Evolutionary conservation across 1,140 invertebrate genomes (phyloP).

Genomic region (Phymorhynchus buccinoides): DNA sequence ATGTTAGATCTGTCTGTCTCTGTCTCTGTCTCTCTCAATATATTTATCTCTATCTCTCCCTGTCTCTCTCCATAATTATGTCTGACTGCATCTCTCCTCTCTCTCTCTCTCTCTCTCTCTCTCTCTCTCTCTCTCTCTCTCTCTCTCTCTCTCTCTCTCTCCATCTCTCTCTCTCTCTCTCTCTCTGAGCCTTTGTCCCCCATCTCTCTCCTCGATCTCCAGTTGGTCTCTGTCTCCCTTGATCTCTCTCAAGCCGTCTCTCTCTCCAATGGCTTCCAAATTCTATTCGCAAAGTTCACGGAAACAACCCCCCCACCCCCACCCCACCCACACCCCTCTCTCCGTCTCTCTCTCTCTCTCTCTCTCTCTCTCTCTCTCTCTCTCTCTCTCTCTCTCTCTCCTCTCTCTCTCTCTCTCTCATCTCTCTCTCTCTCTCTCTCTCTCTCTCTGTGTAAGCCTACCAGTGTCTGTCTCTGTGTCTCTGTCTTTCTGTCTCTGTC

Average conservation of each 20-base stretch:
- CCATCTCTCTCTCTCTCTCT: not conserved
- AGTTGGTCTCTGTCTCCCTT: not conserved
- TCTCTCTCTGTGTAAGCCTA: not conserved
- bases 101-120: not conserved
- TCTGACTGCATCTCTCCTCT: not conserved
- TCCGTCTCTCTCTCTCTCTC: constrained; percentile 10
- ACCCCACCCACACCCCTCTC: not conserved
- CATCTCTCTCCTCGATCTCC: no score
- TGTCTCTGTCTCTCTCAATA: not conserved
- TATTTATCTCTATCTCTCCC: not conserved
- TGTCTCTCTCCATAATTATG: not conserved
- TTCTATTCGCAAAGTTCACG: no score
- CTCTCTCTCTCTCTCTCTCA: not conserved
- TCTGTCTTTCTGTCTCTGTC: not conserved
- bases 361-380: constrained; percentile 10
- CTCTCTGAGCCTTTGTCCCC: not conserved
- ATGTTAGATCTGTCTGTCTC: not conserved
- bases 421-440: not conserved
- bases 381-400: constrained; percentile 5
- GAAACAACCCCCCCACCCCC: no score
- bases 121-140: not conserved
- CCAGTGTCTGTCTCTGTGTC: not conserved
- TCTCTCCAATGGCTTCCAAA: no score
- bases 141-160: not conserved
- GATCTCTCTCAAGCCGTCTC: not conserved